Conservation (phyloP, 2,797 vertebrate species). For the Acipenser ruthenus region DNA sequence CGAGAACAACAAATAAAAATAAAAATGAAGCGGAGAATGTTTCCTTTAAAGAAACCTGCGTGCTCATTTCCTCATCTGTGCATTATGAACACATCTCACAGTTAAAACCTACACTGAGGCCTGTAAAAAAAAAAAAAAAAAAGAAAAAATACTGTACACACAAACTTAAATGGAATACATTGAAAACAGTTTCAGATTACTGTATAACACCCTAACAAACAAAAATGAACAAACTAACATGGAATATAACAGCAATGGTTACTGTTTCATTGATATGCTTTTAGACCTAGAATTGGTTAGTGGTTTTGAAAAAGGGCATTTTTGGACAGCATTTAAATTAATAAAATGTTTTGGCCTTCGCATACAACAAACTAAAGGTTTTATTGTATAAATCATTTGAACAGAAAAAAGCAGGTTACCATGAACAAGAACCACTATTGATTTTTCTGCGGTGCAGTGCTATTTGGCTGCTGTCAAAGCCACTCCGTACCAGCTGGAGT, state of each 20-base stretch:
- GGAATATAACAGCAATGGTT: too few relatives aligned
- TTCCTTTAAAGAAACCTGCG: too few relatives aligned
- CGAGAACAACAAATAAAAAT: too few relatives aligned
- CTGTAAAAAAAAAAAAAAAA: too few relatives aligned
- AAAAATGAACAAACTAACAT: too few relatives aligned
- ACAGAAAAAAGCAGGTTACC: slow-evolving; percentile 74
- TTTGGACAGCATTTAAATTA: too few relatives aligned
- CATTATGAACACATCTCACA: neutral
- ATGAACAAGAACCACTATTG: slow-evolving; percentile 87
- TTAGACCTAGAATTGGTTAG: slow-evolving; percentile 35
- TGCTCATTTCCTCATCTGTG: too few relatives aligned
- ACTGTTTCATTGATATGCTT: slow-evolving; percentile 16
- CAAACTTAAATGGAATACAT: too few relatives aligned
- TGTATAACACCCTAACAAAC: too few relatives aligned
- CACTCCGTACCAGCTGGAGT: slow-evolving; percentile 96
- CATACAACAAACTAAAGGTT: slow-evolving; percentile 40
- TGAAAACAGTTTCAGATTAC: too few relatives aligned
- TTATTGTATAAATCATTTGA: slow-evolving; percentile 59
- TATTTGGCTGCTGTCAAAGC: slow-evolving; percentile 93
- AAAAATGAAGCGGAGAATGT: too few relatives aligned
- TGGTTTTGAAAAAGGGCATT: slow-evolving; percentile 28
- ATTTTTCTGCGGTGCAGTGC: slow-evolving; percentile 89
- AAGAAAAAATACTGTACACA: too few relatives aligned
- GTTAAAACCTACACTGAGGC: neutral
- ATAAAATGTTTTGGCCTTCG: slow-evolving; percentile 44